Base-by-base conservation (phyloP, 2,888 invertebrate genomes). In the Cecidostiba fungosa region DNA sequence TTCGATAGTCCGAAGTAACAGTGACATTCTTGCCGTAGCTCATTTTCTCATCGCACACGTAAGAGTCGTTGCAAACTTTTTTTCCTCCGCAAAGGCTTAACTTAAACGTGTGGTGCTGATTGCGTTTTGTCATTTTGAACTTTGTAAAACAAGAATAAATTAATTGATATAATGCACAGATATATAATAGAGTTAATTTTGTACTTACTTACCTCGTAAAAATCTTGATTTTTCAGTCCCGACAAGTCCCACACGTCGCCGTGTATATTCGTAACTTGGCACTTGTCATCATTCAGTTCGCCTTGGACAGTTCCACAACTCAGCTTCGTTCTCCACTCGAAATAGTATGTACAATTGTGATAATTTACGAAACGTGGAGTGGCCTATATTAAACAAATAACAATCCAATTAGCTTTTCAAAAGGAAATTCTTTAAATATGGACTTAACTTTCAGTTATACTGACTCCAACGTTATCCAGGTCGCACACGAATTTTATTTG, bases 261-360 rank as follows among this genome's bases (percentile, higher is more conserved):
- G 4, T 69, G 39, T 12, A 3, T 36, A 59, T 82, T 82, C 0
- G n/a, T 43, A 19, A 82, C 39, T 23, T 8, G 4, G n/a, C 77
- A 82, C 43, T 77, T 72, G 5, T 50, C 47, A n/a, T 50, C 47
- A 16, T 83, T 16, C 16, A 83, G 26, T 12, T 86, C 85, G 19
- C 90, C 90, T 39, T 85, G 73, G 14, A 87, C 87, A 29, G 88
- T 88, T 23, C 88, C 89, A 82, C 92, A 92, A 47, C 88, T 88
- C 47, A 88, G 81, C 62, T 89, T 91, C 8, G 92, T 92, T 86
- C 85, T 88, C 92, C 92, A 92, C 47, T 90, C 90, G 77, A 92
- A 92, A 3, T 86, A 70, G 66, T 92, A 90, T 19, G 88, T 90
- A 83, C 92, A 92, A 76, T 90, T 80, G 16, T 85, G 74, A 73